Base-by-base conservation (phyloP, 2,113 vertebrate species). In the Cyphomyrus discorhynchus region DNA sequence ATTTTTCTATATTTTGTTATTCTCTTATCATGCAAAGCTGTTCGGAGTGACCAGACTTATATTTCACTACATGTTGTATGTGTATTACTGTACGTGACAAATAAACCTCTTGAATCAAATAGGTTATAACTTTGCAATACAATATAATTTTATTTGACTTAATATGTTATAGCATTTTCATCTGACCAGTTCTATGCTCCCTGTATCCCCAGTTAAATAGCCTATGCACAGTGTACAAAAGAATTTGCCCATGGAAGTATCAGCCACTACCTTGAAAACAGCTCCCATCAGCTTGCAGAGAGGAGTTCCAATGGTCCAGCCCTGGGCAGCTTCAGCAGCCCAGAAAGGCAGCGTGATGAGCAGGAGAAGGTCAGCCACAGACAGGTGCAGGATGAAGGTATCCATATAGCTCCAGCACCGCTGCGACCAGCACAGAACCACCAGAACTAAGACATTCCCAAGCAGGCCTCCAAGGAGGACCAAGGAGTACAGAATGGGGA, bases 311-410 rank as follows among this genome's bases (percentile, higher is more conserved):
- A 95, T 95, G 66, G 92, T 90, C 96, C 95, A 97, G 53, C 93
- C 94, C 0, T 74, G 5, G 1, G 85, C 88, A 0, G 95, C 93
- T 7, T 97, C 95, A 6, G 92, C 94, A 0, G 96, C 96, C 97
- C 96, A 96, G 85, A 97, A 91, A 0, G 97, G 97, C 47, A 98
- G 92, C 0, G 96, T 97, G 13, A 95, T 0, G 88, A 98, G 95
- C 49, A 98, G 94, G 15, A 97, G 93, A 1, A 93, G 2, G 3
- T 98, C 97, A 0, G 94, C 93, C 0, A 96, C 1, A 0, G 94
- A 93, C 92, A 97, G 89, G 90, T 97, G 93, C 42, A 97, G 91
- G 89, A 98, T 84, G 53, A 97, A 97, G 3, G 91, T 95, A 91
- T 98, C 97, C 0, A 95, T 97, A n/a, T 94, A 58, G 7, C 94